These are phyloP conservation scores for Vannuccia rotundouncinata DNA, from an alignment of 2,888 invertebrate genomes.

Conservation along the genomic window DNA sequence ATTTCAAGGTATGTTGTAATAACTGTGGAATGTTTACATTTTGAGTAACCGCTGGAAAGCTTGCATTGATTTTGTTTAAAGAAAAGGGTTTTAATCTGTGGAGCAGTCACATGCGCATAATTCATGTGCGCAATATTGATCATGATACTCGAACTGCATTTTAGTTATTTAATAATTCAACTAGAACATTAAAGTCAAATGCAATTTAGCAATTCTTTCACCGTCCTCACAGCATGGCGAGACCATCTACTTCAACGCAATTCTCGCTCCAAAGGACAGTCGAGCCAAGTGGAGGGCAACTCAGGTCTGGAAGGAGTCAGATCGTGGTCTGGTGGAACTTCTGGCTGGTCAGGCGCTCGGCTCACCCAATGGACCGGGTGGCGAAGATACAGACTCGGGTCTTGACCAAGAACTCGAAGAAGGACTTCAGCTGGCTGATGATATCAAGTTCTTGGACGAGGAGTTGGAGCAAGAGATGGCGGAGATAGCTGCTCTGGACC, in stretches of 20 bases:
- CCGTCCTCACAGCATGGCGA: constrained; percentile 48
- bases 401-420: not conserved
- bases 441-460: constrained; percentile 33
- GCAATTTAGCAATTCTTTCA: not conserved
- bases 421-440: constrained; percentile 30
- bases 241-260: constrained; percentile 54
- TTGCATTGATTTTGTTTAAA: no score
- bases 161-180: not conserved
- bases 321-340: constrained; percentile 27
- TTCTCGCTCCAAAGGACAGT: constrained; percentile 56
- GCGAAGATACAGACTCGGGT: not conserved
- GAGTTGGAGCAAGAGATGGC: constrained; percentile 28
- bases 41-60: no score
- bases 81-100: no score
- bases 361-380: not conserved
- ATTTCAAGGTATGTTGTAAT: constrained; percentile 43
- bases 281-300: constrained; percentile 56
- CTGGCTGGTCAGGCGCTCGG: not conserved
- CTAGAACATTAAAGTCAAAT: not conserved
- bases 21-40: not conserved
- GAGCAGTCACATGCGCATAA: no score
- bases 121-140: no score
- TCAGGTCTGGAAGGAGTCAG: constrained; percentile 49
- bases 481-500: not conserved
- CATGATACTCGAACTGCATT: not conserved